phyloP scores from a whole-genome alignment of 2,888 invertebrate genomes.

The Eumacrocentrus americanus region DNA sequence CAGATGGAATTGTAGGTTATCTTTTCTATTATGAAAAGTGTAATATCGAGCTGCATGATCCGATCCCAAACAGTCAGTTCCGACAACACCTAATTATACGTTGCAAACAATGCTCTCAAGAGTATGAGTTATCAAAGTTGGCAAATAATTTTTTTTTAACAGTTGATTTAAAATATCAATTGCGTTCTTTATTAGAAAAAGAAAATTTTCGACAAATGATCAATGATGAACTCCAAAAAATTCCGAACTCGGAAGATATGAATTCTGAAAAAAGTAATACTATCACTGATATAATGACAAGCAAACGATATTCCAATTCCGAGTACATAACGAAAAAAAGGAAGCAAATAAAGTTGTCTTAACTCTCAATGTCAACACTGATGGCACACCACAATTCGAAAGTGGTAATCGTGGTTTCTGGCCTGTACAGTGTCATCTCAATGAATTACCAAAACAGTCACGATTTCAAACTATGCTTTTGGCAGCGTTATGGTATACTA shows the following conservation, averaged over 20 bases:
- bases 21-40: conserved; percentile 12
- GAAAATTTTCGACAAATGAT: background rate
- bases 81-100: background rate
- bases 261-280: background rate
- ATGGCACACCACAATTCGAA: conserved; percentile 30
- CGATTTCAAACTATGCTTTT: conserved; percentile 30
- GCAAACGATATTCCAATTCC: conserved; percentile 23
- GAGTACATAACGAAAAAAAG: background rate
- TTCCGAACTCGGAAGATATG: too few species aligned
- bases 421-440: conserved; percentile 31
- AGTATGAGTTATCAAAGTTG: background rate
- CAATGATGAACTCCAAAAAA: conserved; percentile 11
- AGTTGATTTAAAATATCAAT: conserved; percentile 30
- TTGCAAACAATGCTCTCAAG: background rate
- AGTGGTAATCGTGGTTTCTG: conserved; percentile 27
- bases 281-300: conserved; percentile 25
- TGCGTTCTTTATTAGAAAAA: conserved; percentile 20
- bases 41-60: background rate
- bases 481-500: conserved; percentile 30
- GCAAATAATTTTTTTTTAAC: conserved; percentile 27
- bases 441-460: conserved; percentile 32
- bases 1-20: background rate
- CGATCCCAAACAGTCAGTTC: background rate
- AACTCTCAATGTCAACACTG: conserved; percentile 32
- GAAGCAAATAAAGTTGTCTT: conserved; percentile 18